Base-by-base conservation (phyloP, 2,113 vertebrate genomes). In the Cebus imitator region DNA sequence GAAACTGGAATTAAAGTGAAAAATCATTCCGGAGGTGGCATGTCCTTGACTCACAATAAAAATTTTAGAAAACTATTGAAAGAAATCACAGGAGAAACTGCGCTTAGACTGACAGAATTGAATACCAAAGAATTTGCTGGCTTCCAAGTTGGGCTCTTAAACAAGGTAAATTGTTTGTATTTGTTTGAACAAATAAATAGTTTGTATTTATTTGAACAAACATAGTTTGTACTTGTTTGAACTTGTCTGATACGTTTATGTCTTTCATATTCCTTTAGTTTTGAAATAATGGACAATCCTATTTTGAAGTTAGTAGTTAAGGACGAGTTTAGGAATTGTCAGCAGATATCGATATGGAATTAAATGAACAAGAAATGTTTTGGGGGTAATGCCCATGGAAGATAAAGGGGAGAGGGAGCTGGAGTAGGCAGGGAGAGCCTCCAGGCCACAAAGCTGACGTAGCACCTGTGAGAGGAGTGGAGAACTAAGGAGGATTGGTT, bases 1-100 rank as follows among this genome's bases (percentile, higher is more conserved):
- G 99, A 99, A 98, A 98, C 98, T 52, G 99, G 99, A 98, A 99
- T 99, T 98, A 99, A 98, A 98, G 98, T 99, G 95, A 99, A 99
- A 99, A 99, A 99, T 98, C 99, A 99, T 98, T 99, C 99, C 95
- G 99, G 97, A 95, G 80, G 91, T 97, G 98, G 97, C 52, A 97
- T 99, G 93, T 98, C 98, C 80, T 98, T 99, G 98, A 98, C 98
- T 79, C 98, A 99, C 96, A 99, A 98, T 97, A 98, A 98, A 96
- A 99, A 99, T 97, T 99, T 99, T 98, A 99, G 99, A 92, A 99
- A 99, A 96, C 98, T 99, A 48, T 98, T 99, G 92, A 99, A 99
- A 98, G 99, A 99, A 95, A 98, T 99, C 97, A 98, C 98, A 66
- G 99, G 99, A 20, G 99, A 99, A 97, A 98, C 98, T 87, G 98